A percentile compares a stretch with the other conserved stretches of the same genome.
Conservation (phyloP, 2,888 invertebrate genomes). For the Ennomos quercinarius region DNA sequence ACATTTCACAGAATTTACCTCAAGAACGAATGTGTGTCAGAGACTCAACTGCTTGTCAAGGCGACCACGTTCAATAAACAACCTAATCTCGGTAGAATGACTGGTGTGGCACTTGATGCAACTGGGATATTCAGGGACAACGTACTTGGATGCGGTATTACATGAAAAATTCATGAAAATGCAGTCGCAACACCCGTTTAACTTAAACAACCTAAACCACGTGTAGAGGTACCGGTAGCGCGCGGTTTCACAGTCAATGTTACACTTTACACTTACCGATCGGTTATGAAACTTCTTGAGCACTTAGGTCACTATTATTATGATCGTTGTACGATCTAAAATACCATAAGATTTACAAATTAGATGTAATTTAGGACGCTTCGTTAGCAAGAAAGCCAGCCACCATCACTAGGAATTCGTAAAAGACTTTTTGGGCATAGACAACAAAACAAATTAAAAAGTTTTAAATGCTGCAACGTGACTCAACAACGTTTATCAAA, state of each 20-base stretch:
- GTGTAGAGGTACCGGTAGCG: slow-evolving; percentile 81
- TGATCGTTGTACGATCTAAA: slow-evolving; percentile 71
- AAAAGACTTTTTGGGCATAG: slow-evolving; percentile 84
- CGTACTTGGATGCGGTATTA: slow-evolving; percentile 49
- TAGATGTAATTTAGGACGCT: slow-evolving; percentile 78
- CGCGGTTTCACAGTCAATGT: slow-evolving; percentile 68
- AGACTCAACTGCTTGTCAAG: slow-evolving; percentile 71
- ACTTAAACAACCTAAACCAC: slow-evolving; percentile 75
- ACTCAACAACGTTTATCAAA: slow-evolving; percentile 38
- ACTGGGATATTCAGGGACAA: slow-evolving; percentile 49
- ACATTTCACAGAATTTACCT: slow-evolving; percentile 60
- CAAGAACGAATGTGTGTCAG: slow-evolving; percentile 65
- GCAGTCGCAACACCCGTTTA: slow-evolving; percentile 61
- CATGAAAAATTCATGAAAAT: slow-evolving; percentile 58
- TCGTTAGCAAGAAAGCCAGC: slow-evolving; percentile 84
- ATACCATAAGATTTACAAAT: slow-evolving; percentile 70
- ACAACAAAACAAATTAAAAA: slow-evolving; percentile 69
- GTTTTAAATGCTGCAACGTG: slow-evolving; percentile 57
- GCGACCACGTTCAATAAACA: slow-evolving; percentile 81
- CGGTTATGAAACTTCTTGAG: slow-evolving; percentile 78
- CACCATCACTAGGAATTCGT: slow-evolving; percentile 85
- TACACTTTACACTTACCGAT: slow-evolving; percentile 80
- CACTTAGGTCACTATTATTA: slow-evolving; percentile 79
- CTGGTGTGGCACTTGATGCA: slow-evolving; percentile 53
- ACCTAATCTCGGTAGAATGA: slow-evolving; percentile 64